Evolutionary conservation across 1,140 invertebrate species (phyloP).

Genomic region (Heterodera carotae): DNA sequence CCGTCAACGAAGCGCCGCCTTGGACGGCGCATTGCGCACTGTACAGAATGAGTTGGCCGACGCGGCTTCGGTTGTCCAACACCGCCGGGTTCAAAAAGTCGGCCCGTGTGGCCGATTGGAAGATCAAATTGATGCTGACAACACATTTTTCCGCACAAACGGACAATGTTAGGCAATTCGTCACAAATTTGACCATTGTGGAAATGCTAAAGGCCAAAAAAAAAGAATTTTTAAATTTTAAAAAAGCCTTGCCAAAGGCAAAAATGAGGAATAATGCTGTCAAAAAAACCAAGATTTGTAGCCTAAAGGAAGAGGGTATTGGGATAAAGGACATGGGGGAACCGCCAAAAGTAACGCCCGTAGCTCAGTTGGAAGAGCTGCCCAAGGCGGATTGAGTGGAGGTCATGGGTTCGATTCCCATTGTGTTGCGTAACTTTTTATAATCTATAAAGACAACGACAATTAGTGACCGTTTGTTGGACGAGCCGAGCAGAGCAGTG

Average conservation of each 20-base stretch:
- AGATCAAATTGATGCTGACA: slow-evolving; percentile 60
- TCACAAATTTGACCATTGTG: slow-evolving; percentile 50
- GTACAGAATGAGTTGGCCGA: slow-evolving; percentile 58
- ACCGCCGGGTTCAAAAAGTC: slow-evolving; percentile 46
- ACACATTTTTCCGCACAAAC: slow-evolving; percentile 56
- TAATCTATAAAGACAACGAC: too few relatives aligned
- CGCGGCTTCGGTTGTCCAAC: slow-evolving; percentile 44
- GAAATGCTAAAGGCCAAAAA: slow-evolving; percentile 42
- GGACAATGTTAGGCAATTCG: slow-evolving; percentile 52
- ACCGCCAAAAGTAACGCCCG: too few relatives aligned
- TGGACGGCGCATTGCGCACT: slow-evolving; percentile 56
- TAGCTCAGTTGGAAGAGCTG: too few relatives aligned
- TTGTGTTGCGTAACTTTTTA: too few relatives aligned
- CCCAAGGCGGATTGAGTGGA: too few relatives aligned
- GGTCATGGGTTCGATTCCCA: too few relatives aligned
- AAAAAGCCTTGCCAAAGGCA: neutral
- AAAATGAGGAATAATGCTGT: neutral
- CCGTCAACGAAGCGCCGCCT: slow-evolving; percentile 49
- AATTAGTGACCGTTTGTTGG: slow-evolving; percentile 32
- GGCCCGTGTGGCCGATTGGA: slow-evolving; percentile 57
- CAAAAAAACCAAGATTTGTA: neutral
- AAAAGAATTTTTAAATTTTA: slow-evolving; percentile 12
- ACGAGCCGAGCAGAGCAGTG: slow-evolving; percentile 52
- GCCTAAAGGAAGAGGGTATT: too few relatives aligned
- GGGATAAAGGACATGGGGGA: too few relatives aligned